Percentiles rank a stretch among this genome's conserved stretches.
Conservation (phyloP, 1,140 invertebrate species). For the Cydia pomonella region DNA sequence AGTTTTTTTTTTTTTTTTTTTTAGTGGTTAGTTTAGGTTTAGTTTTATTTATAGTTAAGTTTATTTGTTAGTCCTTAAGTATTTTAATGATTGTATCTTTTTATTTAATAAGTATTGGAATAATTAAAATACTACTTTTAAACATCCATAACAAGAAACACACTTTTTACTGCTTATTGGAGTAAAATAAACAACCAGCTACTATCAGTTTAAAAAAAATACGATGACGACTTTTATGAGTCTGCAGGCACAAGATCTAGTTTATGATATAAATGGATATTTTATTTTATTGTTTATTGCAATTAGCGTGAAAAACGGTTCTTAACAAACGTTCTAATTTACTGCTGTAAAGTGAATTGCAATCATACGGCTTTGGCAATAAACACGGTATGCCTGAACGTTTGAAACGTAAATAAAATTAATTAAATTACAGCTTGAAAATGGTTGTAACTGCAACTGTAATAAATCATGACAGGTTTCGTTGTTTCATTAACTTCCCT, state of each 20-base stretch:
- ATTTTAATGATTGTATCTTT: too few species aligned
- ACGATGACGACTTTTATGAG: neutral
- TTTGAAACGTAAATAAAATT: neutral
- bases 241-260: neutral
- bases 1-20: too few species aligned
- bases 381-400: constrained; percentile 20
- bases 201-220: too few species aligned
- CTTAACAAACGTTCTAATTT: neutral
- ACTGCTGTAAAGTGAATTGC: neutral
- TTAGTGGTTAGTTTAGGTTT: too few species aligned
- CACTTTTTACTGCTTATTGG: too few species aligned
- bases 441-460: constrained; percentile 6
- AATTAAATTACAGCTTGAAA: neutral
- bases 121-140: too few species aligned
- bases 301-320: neutral
- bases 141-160: too few species aligned
- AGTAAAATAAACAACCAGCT: too few species aligned
- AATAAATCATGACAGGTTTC: neutral
- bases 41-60: too few species aligned
- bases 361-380: neutral
- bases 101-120: too few species aligned
- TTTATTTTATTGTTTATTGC: constrained; percentile 1
- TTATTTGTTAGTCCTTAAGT: too few species aligned
- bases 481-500: too few species aligned
- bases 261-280: constrained; percentile 10